A percentile compares a stretch with the other conserved stretches of the same genome.
Conservation (phyloP, 2,888 invertebrate genomes). For the Sphinx pinastri region DNA sequence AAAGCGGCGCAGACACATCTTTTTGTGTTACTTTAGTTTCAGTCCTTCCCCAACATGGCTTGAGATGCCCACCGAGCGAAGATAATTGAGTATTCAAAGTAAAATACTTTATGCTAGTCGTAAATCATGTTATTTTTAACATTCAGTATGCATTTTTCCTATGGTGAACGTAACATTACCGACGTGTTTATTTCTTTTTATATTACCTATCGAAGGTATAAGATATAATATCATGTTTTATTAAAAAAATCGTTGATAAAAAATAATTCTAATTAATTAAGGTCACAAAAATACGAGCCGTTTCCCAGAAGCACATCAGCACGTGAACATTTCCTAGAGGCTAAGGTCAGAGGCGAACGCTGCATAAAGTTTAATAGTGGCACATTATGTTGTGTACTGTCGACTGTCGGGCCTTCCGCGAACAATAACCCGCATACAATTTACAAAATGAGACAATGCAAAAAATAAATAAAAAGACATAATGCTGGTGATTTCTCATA, state of each 20-base stretch:
- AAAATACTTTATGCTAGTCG: not conserved
- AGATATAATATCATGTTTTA: not conserved
- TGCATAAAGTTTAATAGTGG: slow-evolving; percentile 57
- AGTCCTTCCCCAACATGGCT: slow-evolving; percentile 66
- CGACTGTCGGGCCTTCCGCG: slow-evolving; percentile 59
- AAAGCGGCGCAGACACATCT: slow-evolving; percentile 52
- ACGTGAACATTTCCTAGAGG: slow-evolving; percentile 48
- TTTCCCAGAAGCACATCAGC: slow-evolving; percentile 52
- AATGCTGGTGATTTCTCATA: slow-evolving; percentile 78
- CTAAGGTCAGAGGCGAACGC: slow-evolving; percentile 62
- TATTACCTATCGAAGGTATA: too few relatives aligned
- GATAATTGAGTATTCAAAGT: slow-evolving; percentile 45
- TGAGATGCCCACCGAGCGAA: slow-evolving; percentile 47
- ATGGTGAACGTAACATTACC: too few relatives aligned
- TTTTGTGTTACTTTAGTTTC: slow-evolving; percentile 57
- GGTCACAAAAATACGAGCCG: slow-evolving; percentile 7
- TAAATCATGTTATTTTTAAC: not conserved
- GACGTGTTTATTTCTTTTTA: too few relatives aligned
- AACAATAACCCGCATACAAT: slow-evolving; percentile 70
- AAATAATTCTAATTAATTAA: not conserved
- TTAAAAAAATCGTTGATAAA: not conserved
- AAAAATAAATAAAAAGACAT: slow-evolving; percentile 69
- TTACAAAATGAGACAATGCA: slow-evolving; percentile 74
- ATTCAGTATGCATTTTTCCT: not conserved
- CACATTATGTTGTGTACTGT: slow-evolving; percentile 49